Conservation (phyloP, 2,797 vertebrate species). For the Iguana delicatissima region DNA sequence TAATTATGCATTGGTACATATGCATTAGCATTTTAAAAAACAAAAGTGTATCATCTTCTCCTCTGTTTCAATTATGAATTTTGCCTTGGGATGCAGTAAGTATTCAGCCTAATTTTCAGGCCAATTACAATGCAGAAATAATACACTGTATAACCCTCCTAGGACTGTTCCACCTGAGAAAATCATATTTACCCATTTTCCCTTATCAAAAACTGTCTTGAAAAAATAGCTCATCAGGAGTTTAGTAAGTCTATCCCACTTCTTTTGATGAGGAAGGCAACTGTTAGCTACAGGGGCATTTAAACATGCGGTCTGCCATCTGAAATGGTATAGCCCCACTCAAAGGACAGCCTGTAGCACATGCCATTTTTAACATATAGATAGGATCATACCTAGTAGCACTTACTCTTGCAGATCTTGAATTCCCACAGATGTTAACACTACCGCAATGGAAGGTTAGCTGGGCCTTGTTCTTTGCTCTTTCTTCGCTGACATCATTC, state of each 20-base stretch:
- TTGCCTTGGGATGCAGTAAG: not conserved
- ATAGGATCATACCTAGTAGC: not conserved
- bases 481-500: not conserved
- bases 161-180: not conserved
- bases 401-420: not conserved
- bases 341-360: no score
- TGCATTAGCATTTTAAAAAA: not conserved
- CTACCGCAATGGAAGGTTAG: not conserved
- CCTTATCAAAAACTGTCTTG: not conserved
- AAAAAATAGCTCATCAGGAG: not conserved
- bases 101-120: not conserved
- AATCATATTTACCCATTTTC: not conserved
- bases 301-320: not conserved
- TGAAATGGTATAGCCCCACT: not conserved
- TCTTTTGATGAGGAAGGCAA: not conserved
- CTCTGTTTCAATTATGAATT: not conserved
- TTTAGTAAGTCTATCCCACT: not conserved
- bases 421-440: not conserved
- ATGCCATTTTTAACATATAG: not conserved
- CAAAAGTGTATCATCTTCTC: not conserved
- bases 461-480: not conserved
- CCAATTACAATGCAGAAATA: not conserved
- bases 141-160: not conserved
- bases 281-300: not conserved
- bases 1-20: not conserved